Evolutionary conservation across 53 echinoderm and acorn worm genomes (phyloP).

Genomic region (Holothuria leucospilota): DNA sequence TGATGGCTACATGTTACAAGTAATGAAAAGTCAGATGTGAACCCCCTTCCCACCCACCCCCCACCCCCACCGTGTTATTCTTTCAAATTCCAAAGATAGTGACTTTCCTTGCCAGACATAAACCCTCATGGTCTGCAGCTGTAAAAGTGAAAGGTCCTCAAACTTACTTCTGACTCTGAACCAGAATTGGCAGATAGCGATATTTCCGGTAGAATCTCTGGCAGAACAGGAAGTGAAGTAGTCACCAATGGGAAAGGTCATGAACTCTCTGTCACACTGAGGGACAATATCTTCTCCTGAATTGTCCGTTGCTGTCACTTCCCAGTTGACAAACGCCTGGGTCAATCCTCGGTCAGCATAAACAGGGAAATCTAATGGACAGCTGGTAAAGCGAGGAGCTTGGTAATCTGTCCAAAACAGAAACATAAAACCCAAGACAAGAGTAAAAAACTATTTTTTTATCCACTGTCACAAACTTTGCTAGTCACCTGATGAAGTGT

Average conservation of each 20-base stretch:
- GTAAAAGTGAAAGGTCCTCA: background rate
- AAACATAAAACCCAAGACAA: background rate
- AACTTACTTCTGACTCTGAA: slow-evolving; percentile 10
- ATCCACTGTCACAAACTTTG: too few relatives aligned
- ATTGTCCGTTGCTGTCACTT: slow-evolving; percentile 73
- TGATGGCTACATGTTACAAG: too few relatives aligned
- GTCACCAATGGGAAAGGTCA: slow-evolving; percentile 25
- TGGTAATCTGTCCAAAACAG: slow-evolving; percentile 63
- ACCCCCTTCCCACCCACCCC: too few relatives aligned
- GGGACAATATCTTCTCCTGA: slow-evolving; percentile 2
- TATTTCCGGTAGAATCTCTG: slow-evolving; percentile 30
- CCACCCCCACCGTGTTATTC: too few relatives aligned
- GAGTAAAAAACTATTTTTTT: too few relatives aligned
- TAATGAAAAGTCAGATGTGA: too few relatives aligned
- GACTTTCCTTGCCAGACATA: too few relatives aligned
- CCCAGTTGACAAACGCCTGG: slow-evolving; percentile 69
- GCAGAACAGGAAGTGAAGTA: slow-evolving; percentile 45
- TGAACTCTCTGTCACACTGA: slow-evolving; percentile 17
- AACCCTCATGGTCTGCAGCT: too few relatives aligned
- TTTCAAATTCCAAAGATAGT: too few relatives aligned
- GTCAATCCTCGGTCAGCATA: slow-evolving; percentile 59
- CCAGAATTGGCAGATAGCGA: slow-evolving; percentile 3
- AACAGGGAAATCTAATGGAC: slow-evolving; percentile 58
- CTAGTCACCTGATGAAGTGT: too few relatives aligned
- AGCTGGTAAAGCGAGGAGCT: slow-evolving; percentile 66